A percentile compares a stretch with the other conserved stretches of the same genome.
These are phyloP conservation scores for Drosophila fulvimacula DNA, from an alignment of 2,888 invertebrate species.

Conservation along the genomic window DNA sequence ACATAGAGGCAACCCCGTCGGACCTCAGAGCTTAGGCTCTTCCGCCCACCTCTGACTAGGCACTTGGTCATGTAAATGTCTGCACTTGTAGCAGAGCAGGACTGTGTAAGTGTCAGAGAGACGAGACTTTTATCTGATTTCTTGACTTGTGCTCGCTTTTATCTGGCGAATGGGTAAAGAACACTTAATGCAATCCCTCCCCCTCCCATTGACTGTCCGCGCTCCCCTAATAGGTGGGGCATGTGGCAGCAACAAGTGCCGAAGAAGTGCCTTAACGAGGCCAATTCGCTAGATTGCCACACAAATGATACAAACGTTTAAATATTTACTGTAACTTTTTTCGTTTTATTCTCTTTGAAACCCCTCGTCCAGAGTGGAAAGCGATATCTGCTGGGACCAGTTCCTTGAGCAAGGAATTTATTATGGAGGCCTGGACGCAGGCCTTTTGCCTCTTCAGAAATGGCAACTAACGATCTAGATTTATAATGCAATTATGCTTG, in stretches of 20 bases:
- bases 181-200: slow-evolving; percentile 46
- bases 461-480: not conserved
- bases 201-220: not conserved
- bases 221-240: not conserved
- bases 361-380: not conserved
- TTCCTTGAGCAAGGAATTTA: not conserved
- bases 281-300: slow-evolving; percentile 37
- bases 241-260: slow-evolving; percentile 30
- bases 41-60: slow-evolving; percentile 17
- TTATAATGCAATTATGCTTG: not conserved
- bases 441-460: not conserved
- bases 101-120: slow-evolving; percentile 49
- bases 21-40: slow-evolving; percentile 16
- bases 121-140: slow-evolving; percentile 73
- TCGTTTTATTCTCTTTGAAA: not conserved
- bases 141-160: slow-evolving; percentile 70
- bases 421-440: not conserved
- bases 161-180: slow-evolving; percentile 48
- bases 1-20: slow-evolving; percentile 9
- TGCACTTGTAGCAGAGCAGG: slow-evolving; percentile 47
- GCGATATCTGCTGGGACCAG: not conserved
- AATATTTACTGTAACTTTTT: slow-evolving; percentile 9
- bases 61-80: slow-evolving; percentile 78
- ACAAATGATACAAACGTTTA: slow-evolving; percentile 24
- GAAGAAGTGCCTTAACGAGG: slow-evolving; percentile 30